A percentile compares a stretch with the other conserved stretches of the same genome.
These are phyloP conservation scores for Trialeurodes vaporariorum DNA, from an alignment of 1,140 invertebrate genomes.

Conservation along the genomic window DNA sequence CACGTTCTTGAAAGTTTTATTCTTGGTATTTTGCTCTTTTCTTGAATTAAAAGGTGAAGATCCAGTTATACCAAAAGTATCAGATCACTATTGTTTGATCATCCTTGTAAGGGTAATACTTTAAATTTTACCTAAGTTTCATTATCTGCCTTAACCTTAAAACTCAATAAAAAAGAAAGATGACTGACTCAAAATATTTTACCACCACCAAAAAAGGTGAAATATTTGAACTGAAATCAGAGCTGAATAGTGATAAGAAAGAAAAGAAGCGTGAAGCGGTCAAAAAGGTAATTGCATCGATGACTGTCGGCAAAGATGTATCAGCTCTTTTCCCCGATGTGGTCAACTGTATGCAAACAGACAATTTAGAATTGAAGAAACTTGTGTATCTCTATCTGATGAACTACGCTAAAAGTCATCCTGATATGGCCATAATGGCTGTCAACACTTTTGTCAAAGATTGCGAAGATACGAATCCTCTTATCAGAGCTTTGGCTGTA, in stretches of 20 bases:
- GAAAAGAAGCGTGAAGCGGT: slow-evolving; percentile 99
- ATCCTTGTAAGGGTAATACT: too few species aligned
- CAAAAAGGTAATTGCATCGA: slow-evolving; percentile 98
- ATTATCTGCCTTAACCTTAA: too few species aligned
- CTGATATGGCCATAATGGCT: slow-evolving; percentile 99
- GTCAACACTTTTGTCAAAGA: slow-evolving; percentile 99
- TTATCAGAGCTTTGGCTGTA: slow-evolving; percentile 96
- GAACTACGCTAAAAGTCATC: slow-evolving; percentile 99
- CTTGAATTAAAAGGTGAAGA: too few species aligned
- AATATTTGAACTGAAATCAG: slow-evolving; percentile 97
- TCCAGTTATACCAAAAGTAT: too few species aligned
- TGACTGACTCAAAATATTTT: slow-evolving; percentile 99
- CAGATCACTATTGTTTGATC: too few species aligned
- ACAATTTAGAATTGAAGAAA: slow-evolving; percentile 99
- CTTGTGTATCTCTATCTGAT: slow-evolving; percentile 98
- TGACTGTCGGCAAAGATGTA: slow-evolving; percentile 98
- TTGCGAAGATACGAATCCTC: slow-evolving; percentile 98
- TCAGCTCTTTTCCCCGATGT: slow-evolving; percentile 97
- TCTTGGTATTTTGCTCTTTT: too few species aligned
- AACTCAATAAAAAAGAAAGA: too few species aligned
- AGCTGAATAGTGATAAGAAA: slow-evolving; percentile 99
- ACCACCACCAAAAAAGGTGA: slow-evolving; percentile 99
- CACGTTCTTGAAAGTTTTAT: too few species aligned
- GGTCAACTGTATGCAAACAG: slow-evolving; percentile 99
- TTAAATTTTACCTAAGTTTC: too few species aligned